Evolutionary conservation across 2,888 invertebrate species (phyloP).

Genomic region (Leucania comma): DNA sequence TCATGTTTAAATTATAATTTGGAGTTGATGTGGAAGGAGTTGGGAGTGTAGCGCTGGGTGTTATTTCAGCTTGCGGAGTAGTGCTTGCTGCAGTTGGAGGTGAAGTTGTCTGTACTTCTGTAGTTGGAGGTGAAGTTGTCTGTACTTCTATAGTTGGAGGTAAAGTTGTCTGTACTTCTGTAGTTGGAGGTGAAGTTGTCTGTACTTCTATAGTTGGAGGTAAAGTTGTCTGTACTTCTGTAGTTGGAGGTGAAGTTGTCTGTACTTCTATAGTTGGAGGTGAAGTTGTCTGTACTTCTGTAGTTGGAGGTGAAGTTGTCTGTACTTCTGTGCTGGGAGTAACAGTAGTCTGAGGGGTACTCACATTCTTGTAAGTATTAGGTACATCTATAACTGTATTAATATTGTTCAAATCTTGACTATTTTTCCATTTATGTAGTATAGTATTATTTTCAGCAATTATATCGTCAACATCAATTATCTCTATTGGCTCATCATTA

Average conservation of each 20-base stretch:
- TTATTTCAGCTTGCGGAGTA: neutral
- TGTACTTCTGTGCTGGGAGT: neutral
- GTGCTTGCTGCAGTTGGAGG: neutral
- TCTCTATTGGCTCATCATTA: slow-evolving; percentile 45
- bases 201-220: neutral
- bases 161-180: neutral
- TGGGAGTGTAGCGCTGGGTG: neutral
- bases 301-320: neutral
- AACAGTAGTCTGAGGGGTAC: neutral
- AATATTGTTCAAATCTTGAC: neutral
- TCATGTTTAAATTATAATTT: neutral
- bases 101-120: neutral
- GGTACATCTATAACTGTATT: slow-evolving; percentile 48
- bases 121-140: neutral
- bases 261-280: neutral
- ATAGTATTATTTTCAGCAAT: slow-evolving; percentile 71
- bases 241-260: neutral
- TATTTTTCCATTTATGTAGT: slow-evolving; percentile 44
- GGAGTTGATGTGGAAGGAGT: neutral
- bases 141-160: neutral
- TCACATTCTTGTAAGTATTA: no score
- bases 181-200: neutral
- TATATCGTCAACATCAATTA: slow-evolving; percentile 73
- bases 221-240: neutral
- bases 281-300: neutral